Evolutionary conservation across 2,797 vertebrate species (phyloP), one percentile per base, ranked within the genome.

Genomic region (Tympanoctomys barrerae): DNA sequence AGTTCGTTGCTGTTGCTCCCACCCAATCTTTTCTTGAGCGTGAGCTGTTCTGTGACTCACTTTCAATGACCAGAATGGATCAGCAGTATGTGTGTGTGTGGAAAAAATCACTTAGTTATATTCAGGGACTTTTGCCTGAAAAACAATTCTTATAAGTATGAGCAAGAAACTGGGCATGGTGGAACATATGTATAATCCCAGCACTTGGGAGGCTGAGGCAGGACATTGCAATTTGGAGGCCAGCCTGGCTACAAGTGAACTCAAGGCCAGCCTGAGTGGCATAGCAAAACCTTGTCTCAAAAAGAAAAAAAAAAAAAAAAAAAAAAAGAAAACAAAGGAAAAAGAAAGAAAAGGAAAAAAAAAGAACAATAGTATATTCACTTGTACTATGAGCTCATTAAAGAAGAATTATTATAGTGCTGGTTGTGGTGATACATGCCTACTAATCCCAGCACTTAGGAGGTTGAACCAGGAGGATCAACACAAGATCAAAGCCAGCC

Each of bases 371-470:
- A 46, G 33, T 52, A 85, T 62, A 90, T 24, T 85, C 79, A 94
- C 39, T 13, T 90, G 5, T 66, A 88, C 49, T 90, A 85, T 82
- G 71, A 94, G 64, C 84, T 91, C 36, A 70, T 80, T 88, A 89
- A 57, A 61, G 31, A 95, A 49, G 6, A 54, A 70, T 94, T 36
- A 59, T 83, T 71, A n/a, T 66, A 92, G 24, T 16, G 12, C 71
- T 46, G 42, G 24, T 24, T 7, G 24, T 28, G 71, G 71, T 75
- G 71, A 7, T 13, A 5, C 42, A 46, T 14, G 5, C 71, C 13
- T 75, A 16, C 13, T 75, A 16, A 46, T 46, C 24, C 24, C 22
- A 75, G 39, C 13, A 46, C 39, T 7, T 14, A 13, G 22, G 39
- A 75, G 71, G 39, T 7, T 46, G 71, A 75, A 6, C 24, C 71